Conservation (phyloP, 2,113 vertebrate species). For the Dissostichus mawsoni region DNA sequence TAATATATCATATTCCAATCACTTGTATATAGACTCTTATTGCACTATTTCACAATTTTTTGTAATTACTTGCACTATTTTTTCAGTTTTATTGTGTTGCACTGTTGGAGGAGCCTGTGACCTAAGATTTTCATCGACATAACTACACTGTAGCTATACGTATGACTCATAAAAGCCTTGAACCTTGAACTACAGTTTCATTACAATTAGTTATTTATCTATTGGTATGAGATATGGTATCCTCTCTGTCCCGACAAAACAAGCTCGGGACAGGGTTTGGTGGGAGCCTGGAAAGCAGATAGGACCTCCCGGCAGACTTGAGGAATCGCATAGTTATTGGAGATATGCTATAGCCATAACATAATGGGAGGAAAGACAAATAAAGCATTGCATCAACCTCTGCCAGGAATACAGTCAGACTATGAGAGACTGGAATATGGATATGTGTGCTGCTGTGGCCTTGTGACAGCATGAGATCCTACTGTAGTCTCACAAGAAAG, state of each 20-base stretch:
- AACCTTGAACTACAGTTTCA: neutral
- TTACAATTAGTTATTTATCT: neutral
- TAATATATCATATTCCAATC: too few relatives aligned
- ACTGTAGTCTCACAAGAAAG: constrained; percentile 25
- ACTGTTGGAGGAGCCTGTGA: too few relatives aligned
- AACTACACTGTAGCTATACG: too few relatives aligned
- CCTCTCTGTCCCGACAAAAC: constrained; percentile 22
- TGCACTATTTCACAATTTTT: too few relatives aligned
- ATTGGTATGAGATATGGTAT: neutral
- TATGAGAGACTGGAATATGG: constrained; percentile 42
- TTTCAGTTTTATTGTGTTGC: too few relatives aligned
- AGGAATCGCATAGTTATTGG: constrained; percentile 50
- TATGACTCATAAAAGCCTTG: too few relatives aligned
- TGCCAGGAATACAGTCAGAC: constrained; percentile 14
- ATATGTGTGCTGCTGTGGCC: constrained; percentile 52
- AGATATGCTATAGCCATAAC: constrained; percentile 65
- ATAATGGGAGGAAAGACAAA: constrained; percentile 70
- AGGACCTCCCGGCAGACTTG: constrained; percentile 34
- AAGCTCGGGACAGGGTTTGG: constrained; percentile 37
- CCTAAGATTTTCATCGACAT: too few relatives aligned
- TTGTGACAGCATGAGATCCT: constrained; percentile 57
- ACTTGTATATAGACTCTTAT: too few relatives aligned
- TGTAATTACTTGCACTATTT: too few relatives aligned
- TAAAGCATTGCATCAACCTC: constrained; percentile 52
- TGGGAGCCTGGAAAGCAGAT: constrained; percentile 55